Evolutionary conservation across 2,113 vertebrate species (phyloP).

Genomic region (Globicephala melas): DNA sequence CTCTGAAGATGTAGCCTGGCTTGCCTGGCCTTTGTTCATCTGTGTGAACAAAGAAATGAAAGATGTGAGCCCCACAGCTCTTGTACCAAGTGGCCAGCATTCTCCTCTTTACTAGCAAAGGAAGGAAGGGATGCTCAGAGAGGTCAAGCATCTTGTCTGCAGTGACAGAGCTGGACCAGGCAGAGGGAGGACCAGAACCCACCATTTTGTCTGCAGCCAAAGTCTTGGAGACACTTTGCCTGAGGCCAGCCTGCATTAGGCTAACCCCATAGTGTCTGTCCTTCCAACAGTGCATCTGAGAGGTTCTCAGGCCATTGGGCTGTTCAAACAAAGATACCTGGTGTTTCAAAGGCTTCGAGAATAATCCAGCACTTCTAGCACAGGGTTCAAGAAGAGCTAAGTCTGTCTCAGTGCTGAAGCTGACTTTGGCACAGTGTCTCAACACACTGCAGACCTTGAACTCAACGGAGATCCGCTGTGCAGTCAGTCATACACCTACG

Average conservation of each 20-base stretch:
- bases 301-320: neutral
- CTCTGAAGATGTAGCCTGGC: neutral
- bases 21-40: fast-evolving
- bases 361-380: neutral
- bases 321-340: neutral
- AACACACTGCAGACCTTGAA: neutral
- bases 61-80: no score
- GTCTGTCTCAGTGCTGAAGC: neutral
- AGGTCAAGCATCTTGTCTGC: fast-evolving
- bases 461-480: fast-evolving
- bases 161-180: neutral
- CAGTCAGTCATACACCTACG: neutral
- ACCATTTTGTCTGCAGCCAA: neutral
- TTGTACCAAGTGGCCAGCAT: no score
- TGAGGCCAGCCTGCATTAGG: neutral
- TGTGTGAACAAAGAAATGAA: neutral
- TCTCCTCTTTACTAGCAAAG: neutral
- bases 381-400: neutral
- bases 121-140: neutral
- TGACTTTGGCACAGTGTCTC: neutral
- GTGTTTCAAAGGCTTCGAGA: neutral
- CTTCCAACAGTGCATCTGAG: neutral
- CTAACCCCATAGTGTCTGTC: fast-evolving
- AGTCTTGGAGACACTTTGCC: fast-evolving
- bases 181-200: neutral